phyloP scores from a whole-genome alignment of 1,140 invertebrate genomes.

The Macrobrachium rosenbergii region DNA sequence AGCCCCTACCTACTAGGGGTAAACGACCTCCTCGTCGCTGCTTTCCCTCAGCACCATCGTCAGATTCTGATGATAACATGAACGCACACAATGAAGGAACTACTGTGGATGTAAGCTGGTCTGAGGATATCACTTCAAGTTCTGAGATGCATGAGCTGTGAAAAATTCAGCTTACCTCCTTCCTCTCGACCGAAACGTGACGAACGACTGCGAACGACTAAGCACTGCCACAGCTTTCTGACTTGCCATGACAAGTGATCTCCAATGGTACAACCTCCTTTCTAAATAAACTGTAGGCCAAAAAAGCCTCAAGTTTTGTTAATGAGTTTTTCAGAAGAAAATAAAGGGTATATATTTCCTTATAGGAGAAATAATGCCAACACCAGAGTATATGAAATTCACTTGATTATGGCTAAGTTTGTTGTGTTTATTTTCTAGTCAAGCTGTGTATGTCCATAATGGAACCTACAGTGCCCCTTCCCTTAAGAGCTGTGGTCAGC shows the following conservation, averaged over 20 bases:
- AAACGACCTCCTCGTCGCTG: conserved; percentile 31
- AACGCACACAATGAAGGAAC: conserved; percentile 44
- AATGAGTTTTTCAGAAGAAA: too few relatives aligned
- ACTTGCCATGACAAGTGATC: conserved; percentile 49
- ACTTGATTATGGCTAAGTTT: conserved; percentile 29
- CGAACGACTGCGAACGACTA: conserved; percentile 45
- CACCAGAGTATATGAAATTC: conserved; percentile 20
- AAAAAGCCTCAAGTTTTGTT: too few relatives aligned
- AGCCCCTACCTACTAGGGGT: neutral
- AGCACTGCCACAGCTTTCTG: conserved; percentile 48
- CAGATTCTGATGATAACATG: conserved; percentile 51
- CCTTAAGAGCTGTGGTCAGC: conserved; percentile 20
- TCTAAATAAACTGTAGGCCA: neutral
- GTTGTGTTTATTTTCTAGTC: conserved; percentile 51
- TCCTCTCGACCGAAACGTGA: conserved; percentile 40
- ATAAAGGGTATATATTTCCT: neutral
- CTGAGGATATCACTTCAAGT: conserved; percentile 52
- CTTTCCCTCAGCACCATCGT: conserved; percentile 46
- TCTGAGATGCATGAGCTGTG: conserved; percentile 50
- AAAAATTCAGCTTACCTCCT: conserved; percentile 21
- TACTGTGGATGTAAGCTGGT: conserved; percentile 50
- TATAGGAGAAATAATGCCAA: neutral
- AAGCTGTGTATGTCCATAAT: conserved; percentile 34
- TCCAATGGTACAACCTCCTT: conserved; percentile 37
- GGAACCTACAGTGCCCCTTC: conserved; percentile 4